Base-by-base conservation (phyloP, 2,888 invertebrate species). In the Diploptera punctata region DNA sequence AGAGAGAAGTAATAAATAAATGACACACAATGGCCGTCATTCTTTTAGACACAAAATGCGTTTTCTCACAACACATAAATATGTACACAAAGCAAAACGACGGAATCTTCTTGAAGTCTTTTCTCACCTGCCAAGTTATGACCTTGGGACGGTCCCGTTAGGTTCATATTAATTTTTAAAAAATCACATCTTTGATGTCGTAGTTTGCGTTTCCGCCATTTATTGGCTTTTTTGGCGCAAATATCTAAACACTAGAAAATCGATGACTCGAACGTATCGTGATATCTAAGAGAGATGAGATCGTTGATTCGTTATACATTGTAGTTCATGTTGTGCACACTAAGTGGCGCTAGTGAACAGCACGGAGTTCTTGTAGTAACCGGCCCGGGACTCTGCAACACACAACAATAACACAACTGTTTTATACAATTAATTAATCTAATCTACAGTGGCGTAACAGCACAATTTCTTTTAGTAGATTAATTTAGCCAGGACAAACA, bases 321-420 rank as follows among this genome's bases (percentile, higher is more conserved):
- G 26, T 10, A 10, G 33, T 49, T 49, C 3, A 0, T 26, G 31
- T 26, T n/a, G 10, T 10, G 10, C 71, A 18, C 57, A 75, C 73
- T 73, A 75, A 61, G 75, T 75, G 26, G 75, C 94, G 82, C 94
- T 94, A 79, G 94, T 94, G 83, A 94, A 95, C 77, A 95, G 87
- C 77, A 95, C 94, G 43, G 95, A 94, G 84, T 94, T 95, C 85
- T 95, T 95, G 86, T 94, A 95, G 84, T 95, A 95, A 79, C 90
- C 89, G 76, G 84, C 81, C 77, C 85, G 82, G 65, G 83, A 83
- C 76, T 85, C 85, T 85, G 84, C 38, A 83, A 84, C 80, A 82
- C 72, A 79, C 26, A n/a, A n/a, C n/a, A n/a, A n/a, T n/a, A n/a
- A n/a, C n/a, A n/a, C n/a, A n/a, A n/a, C n/a, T n/a, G n/a, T n/a